Evolutionary conservation across 2,113 vertebrate genomes (phyloP), one percentile per base, ranked within the genome.

Genomic region (Poicephalus meyeri): DNA sequence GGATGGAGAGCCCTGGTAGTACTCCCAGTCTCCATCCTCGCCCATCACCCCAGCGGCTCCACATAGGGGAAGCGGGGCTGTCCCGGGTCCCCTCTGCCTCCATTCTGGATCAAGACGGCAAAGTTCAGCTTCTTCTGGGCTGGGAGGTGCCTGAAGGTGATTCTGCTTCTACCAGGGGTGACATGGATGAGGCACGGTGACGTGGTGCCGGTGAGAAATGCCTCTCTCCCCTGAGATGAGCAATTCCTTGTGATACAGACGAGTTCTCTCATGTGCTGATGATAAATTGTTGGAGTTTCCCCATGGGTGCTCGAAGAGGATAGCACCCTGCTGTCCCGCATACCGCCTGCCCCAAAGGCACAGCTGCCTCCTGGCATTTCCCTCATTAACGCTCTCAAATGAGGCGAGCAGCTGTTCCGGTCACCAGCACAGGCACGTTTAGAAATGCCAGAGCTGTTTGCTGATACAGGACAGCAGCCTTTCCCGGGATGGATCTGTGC

Each of bases 171-270:
- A 58, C 69, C 52, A 29, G 35, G 23, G 68, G 39, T 4, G 1
- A 4, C 2, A 4, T 2, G 64, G 76, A 17, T 52, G 84, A 80
- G 79, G 41, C 58, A 63, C 0, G 4, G 63, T 26, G 70, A 52
- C n/a, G 6, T 0, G 2, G 37, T 1, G 0, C 14, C 0, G 5
- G 13, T 39, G 56, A 31, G 71, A 41, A 41, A 46, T 18, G 13
- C 6, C 29, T 39, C 65, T 55, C 65, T 58, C 33, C 60, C 37
- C 68, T 3, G 3, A 55, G 35, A 17, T 10, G 31, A 71, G 69
- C n/a, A 39, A 80, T 39, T 72, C 49, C 44, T 56, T 23, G 29
- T 5, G 21, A 20, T 14, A 41, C 0, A 21, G 23, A 52, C 13
- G 8, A 83, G 53, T 50, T 63, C 56, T 42, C 16, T 41, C 1